A percentile compares a stretch with the other conserved stretches of the same genome.
Conservation (phyloP, 2,797 vertebrate genomes). For the Catostomus latipinnis region DNA sequence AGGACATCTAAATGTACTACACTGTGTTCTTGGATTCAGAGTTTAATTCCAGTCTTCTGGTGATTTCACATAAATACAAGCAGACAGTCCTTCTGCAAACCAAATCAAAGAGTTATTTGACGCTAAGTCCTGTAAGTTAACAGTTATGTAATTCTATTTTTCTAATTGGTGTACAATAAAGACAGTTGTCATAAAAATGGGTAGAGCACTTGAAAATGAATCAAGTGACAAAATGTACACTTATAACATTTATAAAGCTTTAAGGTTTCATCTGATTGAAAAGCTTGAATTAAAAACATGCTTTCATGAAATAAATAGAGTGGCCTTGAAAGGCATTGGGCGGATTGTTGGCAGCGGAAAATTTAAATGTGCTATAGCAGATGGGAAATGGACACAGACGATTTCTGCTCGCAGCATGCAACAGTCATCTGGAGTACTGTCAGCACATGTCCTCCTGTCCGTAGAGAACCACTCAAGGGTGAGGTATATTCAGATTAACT, state of each 20-base stretch:
- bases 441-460: slow-evolving; percentile 5
- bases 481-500: slow-evolving; percentile 18
- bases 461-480: slow-evolving; percentile 1
- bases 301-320: neutral
- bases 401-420: slow-evolving; percentile 49
- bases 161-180: no score
- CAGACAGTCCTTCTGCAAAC: neutral
- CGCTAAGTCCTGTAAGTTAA: neutral
- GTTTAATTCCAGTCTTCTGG: neutral
- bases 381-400: slow-evolving; percentile 42
- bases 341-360: neutral
- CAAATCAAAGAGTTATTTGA: neutral
- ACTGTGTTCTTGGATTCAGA: neutral
- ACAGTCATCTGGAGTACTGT: slow-evolving; percentile 19
- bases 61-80: neutral
- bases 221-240: no score
- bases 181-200: no score
- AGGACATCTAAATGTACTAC: neutral
- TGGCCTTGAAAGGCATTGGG: neutral
- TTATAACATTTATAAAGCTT: no score
- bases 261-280: neutral
- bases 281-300: neutral
- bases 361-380: slow-evolving; percentile 25
- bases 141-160: no score
- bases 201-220: no score